Conservation (phyloP, 2,113 vertebrate genomes). For the Ameiurus melas region DNA sequence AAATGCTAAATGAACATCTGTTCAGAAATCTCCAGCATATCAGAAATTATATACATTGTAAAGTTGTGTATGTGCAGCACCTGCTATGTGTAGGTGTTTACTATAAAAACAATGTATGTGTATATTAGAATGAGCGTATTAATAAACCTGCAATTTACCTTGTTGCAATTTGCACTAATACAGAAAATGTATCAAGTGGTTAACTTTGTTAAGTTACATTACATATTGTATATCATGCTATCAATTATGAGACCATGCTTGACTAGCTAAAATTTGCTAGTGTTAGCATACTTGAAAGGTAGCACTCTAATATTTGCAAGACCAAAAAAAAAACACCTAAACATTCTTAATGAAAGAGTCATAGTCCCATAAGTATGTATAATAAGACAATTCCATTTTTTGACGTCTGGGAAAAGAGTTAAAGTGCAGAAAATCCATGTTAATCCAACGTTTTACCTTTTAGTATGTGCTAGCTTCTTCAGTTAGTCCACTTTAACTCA, state of each 20-base stretch:
- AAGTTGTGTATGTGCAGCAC: background rate
- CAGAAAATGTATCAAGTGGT: background rate
- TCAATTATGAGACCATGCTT: background rate
- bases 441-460: background rate
- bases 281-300: background rate
- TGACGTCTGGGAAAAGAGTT: too few species aligned
- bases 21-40: background rate
- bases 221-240: background rate
- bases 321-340: background rate
- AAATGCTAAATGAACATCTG: background rate
- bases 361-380: background rate
- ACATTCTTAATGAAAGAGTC: background rate
- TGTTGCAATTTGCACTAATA: background rate
- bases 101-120: background rate
- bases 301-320: background rate
- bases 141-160: background rate
- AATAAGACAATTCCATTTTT: background rate
- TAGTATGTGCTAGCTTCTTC: background rate
- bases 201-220: background rate
- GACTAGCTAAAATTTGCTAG: background rate
- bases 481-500: background rate
- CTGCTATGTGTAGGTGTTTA: background rate
- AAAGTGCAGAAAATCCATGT: background rate
- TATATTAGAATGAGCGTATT: background rate
- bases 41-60: background rate